Evolutionary conservation across 2,797 vertebrate genomes (phyloP).

Genomic region (Zenarchopterus dispar): DNA sequence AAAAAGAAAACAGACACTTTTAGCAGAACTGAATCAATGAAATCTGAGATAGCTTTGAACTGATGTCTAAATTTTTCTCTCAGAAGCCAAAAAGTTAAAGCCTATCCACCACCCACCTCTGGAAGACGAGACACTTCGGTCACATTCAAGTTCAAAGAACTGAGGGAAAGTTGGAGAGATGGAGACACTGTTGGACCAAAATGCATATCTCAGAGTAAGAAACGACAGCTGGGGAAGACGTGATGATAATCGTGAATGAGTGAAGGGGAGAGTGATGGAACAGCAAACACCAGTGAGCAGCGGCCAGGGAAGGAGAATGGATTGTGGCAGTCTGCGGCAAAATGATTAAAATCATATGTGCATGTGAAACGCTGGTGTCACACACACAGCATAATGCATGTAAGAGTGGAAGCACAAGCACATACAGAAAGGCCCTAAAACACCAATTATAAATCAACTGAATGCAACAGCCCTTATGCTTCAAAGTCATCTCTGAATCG

Average conservation of each 20-base stretch:
- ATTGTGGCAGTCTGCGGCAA: constrained; percentile 43
- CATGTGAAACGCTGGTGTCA: constrained; percentile 18
- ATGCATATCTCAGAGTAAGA: constrained; percentile 25
- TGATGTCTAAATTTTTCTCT: background rate
- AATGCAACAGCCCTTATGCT: constrained; percentile 57
- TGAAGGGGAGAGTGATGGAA: constrained; percentile 34
- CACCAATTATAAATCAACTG: constrained; percentile 63
- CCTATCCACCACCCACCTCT: background rate
- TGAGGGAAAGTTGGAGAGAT: background rate
- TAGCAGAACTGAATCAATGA: background rate
- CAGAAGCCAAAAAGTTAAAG: constrained; percentile 3
- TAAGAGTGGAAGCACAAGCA: constrained; percentile 15
- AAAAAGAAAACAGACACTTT: background rate
- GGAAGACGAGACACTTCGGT: constrained; percentile 2
- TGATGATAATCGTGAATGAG: constrained; percentile 44
- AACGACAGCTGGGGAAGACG: constrained; percentile 34
- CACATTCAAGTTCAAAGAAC: constrained; percentile 4
- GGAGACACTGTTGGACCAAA: constrained; percentile 14
- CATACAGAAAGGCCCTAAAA: constrained; percentile 32
- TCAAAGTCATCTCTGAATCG: constrained; percentile 77
- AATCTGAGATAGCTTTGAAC: background rate
- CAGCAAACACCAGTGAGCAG: constrained; percentile 4
- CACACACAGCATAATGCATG: constrained; percentile 5
- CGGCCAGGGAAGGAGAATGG: constrained; percentile 24
- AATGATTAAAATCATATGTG: constrained; percentile 48